Evolutionary conservation across 2,888 invertebrate species (phyloP).

Genomic region (Pilophorus perplexus): DNA sequence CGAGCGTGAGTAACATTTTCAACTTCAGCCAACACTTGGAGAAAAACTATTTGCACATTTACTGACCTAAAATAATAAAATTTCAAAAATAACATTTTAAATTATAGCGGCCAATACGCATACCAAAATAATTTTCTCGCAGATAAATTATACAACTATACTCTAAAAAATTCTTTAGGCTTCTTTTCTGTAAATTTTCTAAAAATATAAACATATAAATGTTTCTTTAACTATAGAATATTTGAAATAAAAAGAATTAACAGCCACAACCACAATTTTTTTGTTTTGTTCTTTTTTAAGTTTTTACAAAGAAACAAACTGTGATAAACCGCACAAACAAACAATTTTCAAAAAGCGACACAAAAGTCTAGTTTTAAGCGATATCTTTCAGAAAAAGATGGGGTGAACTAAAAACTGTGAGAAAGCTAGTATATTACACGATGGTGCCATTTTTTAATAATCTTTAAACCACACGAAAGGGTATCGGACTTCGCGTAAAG

Average conservation of each 20-base stretch:
- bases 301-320: constrained; percentile 21
- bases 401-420: constrained; percentile 13
- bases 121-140: constrained; percentile 22
- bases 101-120: constrained; percentile 25
- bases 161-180: constrained; percentile 26
- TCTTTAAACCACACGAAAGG: no score
- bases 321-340: constrained; percentile 20
- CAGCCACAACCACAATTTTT: constrained; percentile 25
- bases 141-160: constrained; percentile 6
- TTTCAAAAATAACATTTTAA: background rate
- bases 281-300: no score
- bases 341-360: constrained; percentile 15
- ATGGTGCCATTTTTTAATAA: constrained; percentile 38
- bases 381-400: background rate
- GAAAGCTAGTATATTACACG: constrained; percentile 24
- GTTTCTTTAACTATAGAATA: constrained; percentile 27
- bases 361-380: background rate
- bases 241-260: constrained; percentile 12
- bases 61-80: no score
- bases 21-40: no score
- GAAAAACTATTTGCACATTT: no score
- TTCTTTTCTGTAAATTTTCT: constrained; percentile 27
- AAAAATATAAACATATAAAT: constrained; percentile 25
- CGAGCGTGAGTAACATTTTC: no score
- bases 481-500: no score